Conservation (phyloP, 2,888 invertebrate genomes). For the Subacronicta megacephala region DNA sequence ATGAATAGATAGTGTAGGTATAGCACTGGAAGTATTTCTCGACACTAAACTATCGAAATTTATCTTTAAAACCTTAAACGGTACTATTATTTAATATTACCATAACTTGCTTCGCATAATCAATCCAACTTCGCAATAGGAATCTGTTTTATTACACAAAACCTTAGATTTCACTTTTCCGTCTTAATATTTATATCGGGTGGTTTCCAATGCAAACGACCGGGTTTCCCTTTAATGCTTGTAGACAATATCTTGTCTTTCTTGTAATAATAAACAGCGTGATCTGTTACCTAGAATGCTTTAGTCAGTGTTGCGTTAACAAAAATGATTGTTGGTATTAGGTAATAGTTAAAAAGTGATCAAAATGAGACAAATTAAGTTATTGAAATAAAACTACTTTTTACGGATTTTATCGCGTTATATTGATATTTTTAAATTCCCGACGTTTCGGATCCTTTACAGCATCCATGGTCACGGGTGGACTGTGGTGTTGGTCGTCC, state of each 20-base stretch:
- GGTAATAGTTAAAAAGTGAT: background rate
- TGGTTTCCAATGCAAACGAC: constrained; percentile 48
- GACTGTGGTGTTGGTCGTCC: too few species aligned
- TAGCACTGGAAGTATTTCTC: background rate
- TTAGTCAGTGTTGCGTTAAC: constrained; percentile 4
- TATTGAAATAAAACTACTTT: too few species aligned
- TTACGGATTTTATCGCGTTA: too few species aligned
- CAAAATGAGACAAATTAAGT: background rate
- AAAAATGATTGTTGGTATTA: constrained; percentile 11
- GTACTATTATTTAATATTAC: constrained; percentile 7
- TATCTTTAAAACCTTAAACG: background rate
- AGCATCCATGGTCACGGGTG: too few species aligned
- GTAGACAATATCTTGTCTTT: constrained; percentile 43
- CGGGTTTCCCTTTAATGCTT: constrained; percentile 53
- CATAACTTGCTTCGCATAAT: constrained; percentile 10
- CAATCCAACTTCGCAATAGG: constrained; percentile 19
- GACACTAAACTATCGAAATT: background rate
- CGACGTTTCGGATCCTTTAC: too few species aligned
- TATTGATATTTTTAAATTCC: too few species aligned
- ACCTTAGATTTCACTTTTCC: constrained; percentile 52
- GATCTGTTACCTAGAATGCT: constrained; percentile 16
- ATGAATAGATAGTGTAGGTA: too few species aligned
- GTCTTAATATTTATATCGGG: constrained; percentile 53
- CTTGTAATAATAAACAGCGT: constrained; percentile 41
- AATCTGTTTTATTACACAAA: constrained; percentile 37